These are phyloP conservation scores for Polia nebulosa DNA, from an alignment of 2,888 invertebrate genomes.

Conservation along the genomic window DNA sequence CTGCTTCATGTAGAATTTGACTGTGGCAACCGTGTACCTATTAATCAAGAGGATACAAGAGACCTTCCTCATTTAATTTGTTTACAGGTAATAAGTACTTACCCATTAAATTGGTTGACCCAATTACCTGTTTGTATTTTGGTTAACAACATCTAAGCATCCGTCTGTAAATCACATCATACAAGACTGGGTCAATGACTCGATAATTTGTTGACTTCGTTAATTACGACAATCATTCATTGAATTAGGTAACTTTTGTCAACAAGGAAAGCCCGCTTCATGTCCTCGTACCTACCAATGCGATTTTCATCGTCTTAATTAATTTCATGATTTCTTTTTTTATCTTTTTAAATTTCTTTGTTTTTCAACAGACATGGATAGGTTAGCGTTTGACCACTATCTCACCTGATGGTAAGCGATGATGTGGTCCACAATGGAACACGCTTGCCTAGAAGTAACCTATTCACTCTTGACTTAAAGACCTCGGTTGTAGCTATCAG, in stretches of 20 bases:
- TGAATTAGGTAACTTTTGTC: not conserved
- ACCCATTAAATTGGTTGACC: constrained; percentile 19
- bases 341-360: no score
- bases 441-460: no score
- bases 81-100: not conserved
- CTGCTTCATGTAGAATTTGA: not conserved
- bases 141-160: no score
- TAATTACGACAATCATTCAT: not conserved
- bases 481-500: no score
- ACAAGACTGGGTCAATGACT: not conserved
- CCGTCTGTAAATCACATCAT: not conserved
- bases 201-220: constrained; percentile 17
- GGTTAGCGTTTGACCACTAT: no score
- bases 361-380: no score
- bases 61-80: not conserved
- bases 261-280: not conserved
- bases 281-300: not conserved
- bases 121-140: constrained; percentile 38
- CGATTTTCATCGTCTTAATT: not conserved
- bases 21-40: not conserved
- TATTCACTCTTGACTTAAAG: no score
- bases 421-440: no score
- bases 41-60: not conserved
- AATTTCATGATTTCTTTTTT: not conserved
- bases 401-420: no score